phyloP scores from a whole-genome alignment of 2,113 vertebrate species.

The Paramormyrops kingsleyae region DNA sequence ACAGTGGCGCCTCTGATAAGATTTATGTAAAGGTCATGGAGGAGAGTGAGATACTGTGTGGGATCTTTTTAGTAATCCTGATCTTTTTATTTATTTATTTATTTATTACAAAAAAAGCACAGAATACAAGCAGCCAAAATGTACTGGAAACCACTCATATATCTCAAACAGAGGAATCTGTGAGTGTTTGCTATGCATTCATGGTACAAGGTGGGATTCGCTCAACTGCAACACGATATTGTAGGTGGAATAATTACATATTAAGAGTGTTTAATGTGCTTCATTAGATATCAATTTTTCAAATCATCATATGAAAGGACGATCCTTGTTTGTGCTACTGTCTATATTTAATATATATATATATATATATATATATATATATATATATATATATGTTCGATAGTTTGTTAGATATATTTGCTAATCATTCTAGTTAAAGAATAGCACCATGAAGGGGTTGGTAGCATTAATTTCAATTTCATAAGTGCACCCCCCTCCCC shows the following conservation, averaged over 20 bases:
- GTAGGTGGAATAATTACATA: background rate
- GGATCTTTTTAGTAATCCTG: background rate
- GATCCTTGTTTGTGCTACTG: background rate
- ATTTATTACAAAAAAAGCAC: too few relatives aligned
- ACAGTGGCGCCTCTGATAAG: background rate
- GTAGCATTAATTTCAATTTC: background rate
- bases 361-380: too few relatives aligned
- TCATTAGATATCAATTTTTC: background rate
- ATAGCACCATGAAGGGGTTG: background rate
- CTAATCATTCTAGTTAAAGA: background rate
- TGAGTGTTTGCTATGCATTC: background rate
- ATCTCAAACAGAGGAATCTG: background rate
- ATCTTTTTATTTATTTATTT: background rate
- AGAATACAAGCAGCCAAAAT: background rate
- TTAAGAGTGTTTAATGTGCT: background rate
- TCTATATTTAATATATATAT: background rate
- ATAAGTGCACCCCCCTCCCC: background rate
- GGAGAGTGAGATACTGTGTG: background rate
- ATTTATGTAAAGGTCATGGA: constrained; percentile 20
- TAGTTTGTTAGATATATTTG: background rate
- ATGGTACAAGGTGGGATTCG: background rate
- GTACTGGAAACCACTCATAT: background rate
- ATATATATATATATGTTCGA: too few relatives aligned
- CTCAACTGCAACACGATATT: background rate
- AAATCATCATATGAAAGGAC: background rate